Evolutionary conservation across 2,113 vertebrate species (phyloP), one percentile per base, ranked within the genome.

Genomic region (Macquaria ambigua): DNA sequence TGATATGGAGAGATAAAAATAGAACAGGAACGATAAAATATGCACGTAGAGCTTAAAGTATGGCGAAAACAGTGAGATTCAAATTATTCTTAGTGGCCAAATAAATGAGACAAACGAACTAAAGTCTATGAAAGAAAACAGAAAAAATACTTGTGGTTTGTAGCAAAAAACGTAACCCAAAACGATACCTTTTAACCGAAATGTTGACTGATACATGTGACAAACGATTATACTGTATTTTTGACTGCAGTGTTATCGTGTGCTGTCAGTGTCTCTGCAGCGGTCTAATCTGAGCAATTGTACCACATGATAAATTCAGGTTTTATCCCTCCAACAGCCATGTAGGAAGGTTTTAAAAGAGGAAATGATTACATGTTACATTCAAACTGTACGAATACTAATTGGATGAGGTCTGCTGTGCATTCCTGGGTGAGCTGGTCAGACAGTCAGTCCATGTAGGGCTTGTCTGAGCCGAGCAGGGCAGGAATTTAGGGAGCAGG

Each of bases 401-500:
- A 77, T 52, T 59, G 5, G 70, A 77, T 61, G 64, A 85, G 66
- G 21, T 59, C 55, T 72, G 74, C 79, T 66, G 75, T 43, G 69
- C 87, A 89, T 93, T 93, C 92, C 90, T 75, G 74, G 80, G n/a
- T 86, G 74, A 84, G 84, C 81, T 89, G 92, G 93, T 91, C 83
- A 89, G 85, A 76, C 83, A 79, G 91, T 67, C 93, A 34, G 88
- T 81, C 95, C 95, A 90, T 95, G 90, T 96, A 96, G 93, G 96
- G 96, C 79, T 93, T 52, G 96, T 96, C 95, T 96, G 95, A 88
- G 85, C 84, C 1, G 92, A 86, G 76, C 85, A 0, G 85, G 94
- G 85, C 90, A 93, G 94, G 95, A 96, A 96, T 96, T 93, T 48
- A 41, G 83, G 86, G 92, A 93, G 88, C 88, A 81, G 88, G 68